Percentiles rank a stretch among this genome's conserved stretches.
Evolutionary conservation across 2,797 vertebrate genomes (phyloP).

Genomic region (Pangasius sanitwongsei): DNA sequence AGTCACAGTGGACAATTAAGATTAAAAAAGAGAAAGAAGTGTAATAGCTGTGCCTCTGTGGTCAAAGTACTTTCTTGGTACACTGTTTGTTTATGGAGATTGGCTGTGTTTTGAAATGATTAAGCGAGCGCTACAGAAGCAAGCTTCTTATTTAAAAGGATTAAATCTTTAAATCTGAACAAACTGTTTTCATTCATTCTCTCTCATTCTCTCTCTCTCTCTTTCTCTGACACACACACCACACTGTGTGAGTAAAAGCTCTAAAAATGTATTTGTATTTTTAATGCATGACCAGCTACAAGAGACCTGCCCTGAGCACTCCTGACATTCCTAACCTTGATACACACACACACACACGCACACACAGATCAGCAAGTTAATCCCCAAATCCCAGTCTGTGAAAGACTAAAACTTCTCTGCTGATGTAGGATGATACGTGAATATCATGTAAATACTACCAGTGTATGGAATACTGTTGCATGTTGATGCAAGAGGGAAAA

Average conservation of each 20-base stretch:
- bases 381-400: neutral
- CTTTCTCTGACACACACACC: constrained; percentile 10
- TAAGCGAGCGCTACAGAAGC: neutral
- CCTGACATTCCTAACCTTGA: constrained; percentile 21
- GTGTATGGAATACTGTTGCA: constrained; percentile 3
- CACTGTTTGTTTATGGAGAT: constrained; percentile 15
- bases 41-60: constrained; percentile 10
- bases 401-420: constrained; percentile 13
- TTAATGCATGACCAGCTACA: constrained; percentile 27
- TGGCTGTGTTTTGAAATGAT: constrained; percentile 8
- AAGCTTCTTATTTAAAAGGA: constrained; percentile 10
- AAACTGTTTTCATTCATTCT: constrained; percentile 16
- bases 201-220: neutral
- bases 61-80: constrained; percentile 11
- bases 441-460: constrained; percentile 2
- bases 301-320: neutral
- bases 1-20: constrained; percentile 10
- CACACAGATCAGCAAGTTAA: constrained; percentile 24
- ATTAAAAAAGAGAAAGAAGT: constrained; percentile 10
- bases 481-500: constrained; percentile 1
- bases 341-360: constrained; percentile 31
- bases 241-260: constrained; percentile 13
- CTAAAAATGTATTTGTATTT: neutral
- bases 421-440: constrained; percentile 10
- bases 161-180: constrained; percentile 14